A percentile compares a stretch with the other conserved stretches of the same genome.
phyloP scores from a whole-genome alignment of 2,888 invertebrate species.

The Capitulum mitella region DNA sequence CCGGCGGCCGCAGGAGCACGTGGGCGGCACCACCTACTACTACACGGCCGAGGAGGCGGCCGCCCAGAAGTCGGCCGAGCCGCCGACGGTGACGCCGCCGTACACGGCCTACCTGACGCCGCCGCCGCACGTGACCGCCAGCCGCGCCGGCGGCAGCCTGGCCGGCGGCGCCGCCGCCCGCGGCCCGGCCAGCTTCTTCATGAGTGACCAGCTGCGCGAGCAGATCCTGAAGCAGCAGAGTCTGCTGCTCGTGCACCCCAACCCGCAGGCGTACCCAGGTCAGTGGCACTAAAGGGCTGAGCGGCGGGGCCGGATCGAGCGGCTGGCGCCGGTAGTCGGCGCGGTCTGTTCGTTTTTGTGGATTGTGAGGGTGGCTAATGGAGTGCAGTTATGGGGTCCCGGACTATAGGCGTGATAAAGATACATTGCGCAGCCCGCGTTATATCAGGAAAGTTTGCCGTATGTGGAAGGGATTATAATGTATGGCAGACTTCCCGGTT shows the following conservation, averaged over 20 bases:
- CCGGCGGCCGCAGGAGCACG: constrained; percentile 31
- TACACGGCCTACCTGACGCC: constrained; percentile 28
- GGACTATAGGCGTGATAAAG: no score
- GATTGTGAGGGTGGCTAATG: no score
- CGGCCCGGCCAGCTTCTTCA: constrained; percentile 28
- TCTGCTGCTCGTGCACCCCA: constrained; percentile 12
- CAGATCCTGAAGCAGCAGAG: constrained; percentile 18
- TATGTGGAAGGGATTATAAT: no score
- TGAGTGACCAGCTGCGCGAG: constrained; percentile 26
- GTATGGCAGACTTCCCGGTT: no score
- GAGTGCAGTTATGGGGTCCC: no score
- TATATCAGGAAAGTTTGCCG: no score
- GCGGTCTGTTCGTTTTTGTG: no score
- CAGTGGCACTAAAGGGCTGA: no score
- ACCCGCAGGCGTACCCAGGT: constrained; percentile 5
- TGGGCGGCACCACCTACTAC: constrained; percentile 37
- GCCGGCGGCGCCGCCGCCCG: constrained; percentile 29
- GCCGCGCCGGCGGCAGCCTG: constrained; percentile 28
- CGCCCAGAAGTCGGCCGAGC: constrained; percentile 13
- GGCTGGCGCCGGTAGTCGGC: no score
- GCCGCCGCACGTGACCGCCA: constrained; percentile 29
- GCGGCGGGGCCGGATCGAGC: no score
- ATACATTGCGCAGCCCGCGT: no score
- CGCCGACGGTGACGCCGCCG: constrained; percentile 21
- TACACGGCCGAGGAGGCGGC: constrained; percentile 36